Evolutionary conservation across 2,797 vertebrate species (phyloP), one percentile per base, ranked within the genome.

Genomic region (Sphenopsis melanotis): DNA sequence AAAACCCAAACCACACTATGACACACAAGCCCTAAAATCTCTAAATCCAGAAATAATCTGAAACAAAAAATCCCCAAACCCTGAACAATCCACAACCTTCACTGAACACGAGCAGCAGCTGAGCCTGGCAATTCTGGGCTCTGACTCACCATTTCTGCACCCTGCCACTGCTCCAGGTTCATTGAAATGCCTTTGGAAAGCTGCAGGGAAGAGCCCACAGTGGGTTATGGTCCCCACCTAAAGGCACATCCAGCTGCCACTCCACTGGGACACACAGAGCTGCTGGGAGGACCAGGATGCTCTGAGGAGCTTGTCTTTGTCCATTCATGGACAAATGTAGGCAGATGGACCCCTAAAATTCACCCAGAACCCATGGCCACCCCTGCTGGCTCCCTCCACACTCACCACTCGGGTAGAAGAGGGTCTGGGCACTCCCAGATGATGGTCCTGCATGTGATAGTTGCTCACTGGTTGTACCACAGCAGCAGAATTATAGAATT

Each of bases 181-280:
- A 15, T 1, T 8, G 42, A 61, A 65, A 78, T n/a, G 24, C 32
- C 66, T 56, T 56, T 4, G 1, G 21, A 49, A 46, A 68, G 53
- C 57, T 2, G 2, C 15, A 14, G 36, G 32, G 22, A 68, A 53
- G 41, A 64, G 10, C n/a, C 41, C 6, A 4, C 0, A 0, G n/a
- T 11, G 36, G 36, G 41, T 9, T 15, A 10, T 6, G 7, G 30
- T 44, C 44, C 34, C 26, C 41, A 46, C 9, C 6, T 11, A 1
- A 63, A 49, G 69, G 60, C 17, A 37, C 41, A 37, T 0, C 2
- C 10, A n/a, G 49, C 42, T 39, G 4, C 63, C 24, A 16, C 6
- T 57, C 61, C 36, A n/a, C 6, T 15, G 46, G 53, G 66, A 22
- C 2, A 10, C 55, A 50, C 8, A 15, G 42, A 61, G 39, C 34